A percentile compares a stretch with the other conserved stretches of the same genome.
phyloP scores from a whole-genome alignment of 2,888 invertebrate species.

The Drosophila austrosaltans region DNA sequence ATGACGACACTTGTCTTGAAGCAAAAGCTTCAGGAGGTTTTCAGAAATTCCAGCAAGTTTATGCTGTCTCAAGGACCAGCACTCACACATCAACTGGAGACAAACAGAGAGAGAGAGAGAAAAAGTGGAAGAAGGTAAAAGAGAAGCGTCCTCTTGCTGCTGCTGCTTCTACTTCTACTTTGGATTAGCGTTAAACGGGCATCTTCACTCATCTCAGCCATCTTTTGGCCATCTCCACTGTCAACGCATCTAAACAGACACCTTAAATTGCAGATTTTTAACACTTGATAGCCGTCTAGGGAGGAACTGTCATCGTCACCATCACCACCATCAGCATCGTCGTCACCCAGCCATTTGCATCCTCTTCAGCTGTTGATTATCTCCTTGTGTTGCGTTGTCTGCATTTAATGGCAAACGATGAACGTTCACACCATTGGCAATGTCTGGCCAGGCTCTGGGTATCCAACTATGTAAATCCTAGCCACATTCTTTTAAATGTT shows the following conservation, averaged over 20 bases:
- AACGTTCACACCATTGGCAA: slow-evolving; percentile 28
- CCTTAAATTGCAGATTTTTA: slow-evolving; percentile 60
- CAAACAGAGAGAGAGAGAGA: slow-evolving; percentile 25
- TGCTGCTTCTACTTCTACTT: slow-evolving; percentile 1
- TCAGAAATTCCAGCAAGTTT: slow-evolving; percentile 19
- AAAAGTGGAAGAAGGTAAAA: no score
- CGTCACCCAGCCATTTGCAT: slow-evolving; percentile 25
- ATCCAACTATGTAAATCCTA: slow-evolving; percentile 37
- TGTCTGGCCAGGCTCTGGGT: slow-evolving; percentile 1
- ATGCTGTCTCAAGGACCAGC: slow-evolving; percentile 55
- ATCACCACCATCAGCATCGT: slow-evolving; percentile 16
- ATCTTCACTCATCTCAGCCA: slow-evolving; percentile 7
- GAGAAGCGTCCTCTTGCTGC: background rate
- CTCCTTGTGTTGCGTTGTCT: slow-evolving; percentile 59
- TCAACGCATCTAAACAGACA: slow-evolving; percentile 54
- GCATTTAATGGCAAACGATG: slow-evolving; percentile 62
- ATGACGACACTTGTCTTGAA: slow-evolving; percentile 1
- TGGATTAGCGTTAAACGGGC: slow-evolving; percentile 63
- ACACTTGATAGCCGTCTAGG: slow-evolving; percentile 46
- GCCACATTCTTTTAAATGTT: slow-evolving; percentile 54
- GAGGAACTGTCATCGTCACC: slow-evolving; percentile 27
- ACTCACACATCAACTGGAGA: slow-evolving; percentile 44
- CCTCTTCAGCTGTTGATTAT: slow-evolving; percentile 54
- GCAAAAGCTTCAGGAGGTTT: slow-evolving; percentile 19
- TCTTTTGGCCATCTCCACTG: slow-evolving; percentile 38